Evolutionary conservation across 1,140 invertebrate genomes (phyloP).

Genomic region (Plectrocnemia conspersa): DNA sequence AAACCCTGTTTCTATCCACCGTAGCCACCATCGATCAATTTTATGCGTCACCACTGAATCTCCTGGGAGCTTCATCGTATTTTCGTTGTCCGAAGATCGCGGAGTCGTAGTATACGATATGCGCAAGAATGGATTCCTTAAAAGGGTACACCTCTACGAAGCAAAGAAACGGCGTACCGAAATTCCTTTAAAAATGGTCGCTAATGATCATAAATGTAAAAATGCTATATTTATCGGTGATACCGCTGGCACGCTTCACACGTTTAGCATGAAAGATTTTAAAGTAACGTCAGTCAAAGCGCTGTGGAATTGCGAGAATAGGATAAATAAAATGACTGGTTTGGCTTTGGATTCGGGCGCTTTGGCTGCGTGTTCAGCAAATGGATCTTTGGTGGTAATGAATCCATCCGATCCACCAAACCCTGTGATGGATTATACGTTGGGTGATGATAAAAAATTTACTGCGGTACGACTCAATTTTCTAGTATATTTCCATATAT

Average conservation of each 20-base stretch:
- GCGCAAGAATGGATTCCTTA: slow-evolving; percentile 8
- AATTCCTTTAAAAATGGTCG: slow-evolving; percentile 16
- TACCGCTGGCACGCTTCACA: slow-evolving; percentile 18
- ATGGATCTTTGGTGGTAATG: slow-evolving; percentile 24
- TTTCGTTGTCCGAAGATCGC: slow-evolving; percentile 27
- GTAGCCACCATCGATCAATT: slow-evolving; percentile 26
- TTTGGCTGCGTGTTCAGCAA: slow-evolving; percentile 21
- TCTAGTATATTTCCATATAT: too few species aligned
- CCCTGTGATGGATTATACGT: slow-evolving; percentile 15
- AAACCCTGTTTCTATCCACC: slow-evolving; percentile 11
- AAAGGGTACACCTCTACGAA: too few species aligned
- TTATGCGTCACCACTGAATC: slow-evolving; percentile 14
- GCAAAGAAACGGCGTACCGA: neutral
- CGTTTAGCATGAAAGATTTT: slow-evolving; percentile 21
- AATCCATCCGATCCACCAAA: slow-evolving; percentile 31
- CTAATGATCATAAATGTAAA: slow-evolving; percentile 20
- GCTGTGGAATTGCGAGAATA: neutral
- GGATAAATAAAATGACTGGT: slow-evolving; percentile 23
- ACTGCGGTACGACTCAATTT: slow-evolving; percentile 28
- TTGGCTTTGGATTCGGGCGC: slow-evolving; percentile 21
- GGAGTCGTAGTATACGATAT: slow-evolving; percentile 26
- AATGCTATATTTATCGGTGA: slow-evolving; percentile 27
- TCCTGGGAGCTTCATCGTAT: slow-evolving; percentile 26
- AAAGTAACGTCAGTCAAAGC: slow-evolving; percentile 4
- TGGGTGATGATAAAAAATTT: slow-evolving; percentile 15